A percentile compares a stretch with the other conserved stretches of the same genome.
Evolutionary conservation across 2,113 vertebrate species (phyloP).

Genomic region (Grammomys dolichurus): DNA sequence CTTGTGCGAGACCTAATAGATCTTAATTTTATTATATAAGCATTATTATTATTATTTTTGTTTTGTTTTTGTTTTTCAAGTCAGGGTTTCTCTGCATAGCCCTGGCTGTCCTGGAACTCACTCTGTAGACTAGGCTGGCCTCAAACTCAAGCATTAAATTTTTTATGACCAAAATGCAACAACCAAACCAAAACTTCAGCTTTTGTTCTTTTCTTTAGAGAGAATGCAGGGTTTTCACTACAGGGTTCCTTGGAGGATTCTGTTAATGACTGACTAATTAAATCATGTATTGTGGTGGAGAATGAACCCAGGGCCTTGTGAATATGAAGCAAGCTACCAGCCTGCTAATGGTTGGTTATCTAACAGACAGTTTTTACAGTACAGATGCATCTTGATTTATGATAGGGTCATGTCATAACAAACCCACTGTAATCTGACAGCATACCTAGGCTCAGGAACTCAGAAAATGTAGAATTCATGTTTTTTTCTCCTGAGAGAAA

Average conservation of each 20-base stretch:
- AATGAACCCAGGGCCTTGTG: background rate
- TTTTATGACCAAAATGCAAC: background rate
- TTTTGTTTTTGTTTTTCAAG: no score
- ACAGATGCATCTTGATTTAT: background rate
- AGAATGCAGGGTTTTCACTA: background rate
- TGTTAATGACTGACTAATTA: background rate
- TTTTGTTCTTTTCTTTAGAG: background rate
- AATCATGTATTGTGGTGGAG: background rate
- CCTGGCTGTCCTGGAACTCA: no score
- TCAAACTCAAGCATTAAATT: background rate
- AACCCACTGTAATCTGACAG: background rate
- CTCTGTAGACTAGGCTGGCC: no score
- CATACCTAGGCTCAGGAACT: background rate
- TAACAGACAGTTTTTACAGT: background rate
- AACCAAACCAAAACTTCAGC: background rate
- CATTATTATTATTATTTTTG: background rate
- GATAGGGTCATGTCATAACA: background rate
- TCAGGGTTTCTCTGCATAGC: no score
- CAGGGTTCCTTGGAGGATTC: background rate
- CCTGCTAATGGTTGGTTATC: background rate
- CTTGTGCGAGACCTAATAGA: background rate
- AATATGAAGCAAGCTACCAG: background rate
- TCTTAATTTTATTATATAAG: constrained; percentile 11
- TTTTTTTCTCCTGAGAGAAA: background rate
- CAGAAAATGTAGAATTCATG: background rate